Percentiles rank a stretch among this genome's conserved stretches.
Conservation (phyloP, 2,888 invertebrate species). For the Drosophila fulvimacula region DNA sequence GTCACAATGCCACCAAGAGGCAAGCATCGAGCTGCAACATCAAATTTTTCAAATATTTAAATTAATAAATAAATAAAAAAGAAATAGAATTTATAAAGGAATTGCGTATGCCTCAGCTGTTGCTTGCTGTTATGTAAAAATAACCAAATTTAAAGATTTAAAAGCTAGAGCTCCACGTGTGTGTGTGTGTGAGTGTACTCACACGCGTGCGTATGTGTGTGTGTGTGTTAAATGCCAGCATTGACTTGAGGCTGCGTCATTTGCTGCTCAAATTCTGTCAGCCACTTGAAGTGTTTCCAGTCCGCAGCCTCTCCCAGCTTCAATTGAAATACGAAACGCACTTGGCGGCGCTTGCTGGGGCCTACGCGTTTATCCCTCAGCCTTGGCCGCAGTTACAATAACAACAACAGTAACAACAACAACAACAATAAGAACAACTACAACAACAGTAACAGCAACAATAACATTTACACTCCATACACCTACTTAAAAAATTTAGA, state of each 20-base stretch:
- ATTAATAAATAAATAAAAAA: not conserved
- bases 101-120: constrained; percentile 58
- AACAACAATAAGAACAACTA: constrained; percentile 27
- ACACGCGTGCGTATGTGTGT: constrained; percentile 15
- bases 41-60: constrained; percentile 3
- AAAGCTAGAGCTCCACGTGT: constrained; percentile 14
- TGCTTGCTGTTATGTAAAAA: constrained; percentile 71
- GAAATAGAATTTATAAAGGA: not conserved
- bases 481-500: constrained; percentile 81
- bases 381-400: constrained; percentile 20
- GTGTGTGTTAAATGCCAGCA: constrained; percentile 47
- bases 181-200: not conserved
- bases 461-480: constrained; percentile 58
- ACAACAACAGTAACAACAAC: constrained; percentile 15
- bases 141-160: constrained; percentile 60
- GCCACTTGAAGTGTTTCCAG: constrained; percentile 63
- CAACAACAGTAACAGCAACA: constrained; percentile 17
- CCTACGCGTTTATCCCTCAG: constrained; percentile 60
- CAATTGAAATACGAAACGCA: constrained; percentile 72
- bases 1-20: constrained; percentile 47
- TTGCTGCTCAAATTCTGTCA: constrained; percentile 63
- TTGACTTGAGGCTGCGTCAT: constrained; percentile 74
- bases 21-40: constrained; percentile 8
- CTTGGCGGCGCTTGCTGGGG: constrained; percentile 35
- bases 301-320: constrained; percentile 37